phyloP scores from a whole-genome alignment of 1,140 invertebrate species.

The Leptinotarsa defecta region DNA sequence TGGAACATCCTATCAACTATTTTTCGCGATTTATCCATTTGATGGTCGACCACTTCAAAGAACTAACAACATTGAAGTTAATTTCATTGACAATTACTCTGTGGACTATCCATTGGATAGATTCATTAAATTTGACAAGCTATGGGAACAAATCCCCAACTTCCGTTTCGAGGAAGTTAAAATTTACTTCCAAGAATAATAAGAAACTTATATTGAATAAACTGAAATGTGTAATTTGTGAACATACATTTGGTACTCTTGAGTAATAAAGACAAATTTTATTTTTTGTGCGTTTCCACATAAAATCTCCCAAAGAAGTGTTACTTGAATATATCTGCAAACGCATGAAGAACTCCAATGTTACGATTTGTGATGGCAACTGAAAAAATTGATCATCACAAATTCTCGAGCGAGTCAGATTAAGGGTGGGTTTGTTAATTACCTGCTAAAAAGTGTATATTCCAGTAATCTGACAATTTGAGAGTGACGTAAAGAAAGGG shows the following conservation, averaged over 20 bases:
- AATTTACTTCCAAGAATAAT: conserved; percentile 59
- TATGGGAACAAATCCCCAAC: conserved; percentile 61
- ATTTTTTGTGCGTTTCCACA: background rate
- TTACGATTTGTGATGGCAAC: too few species aligned
- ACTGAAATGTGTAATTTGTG: background rate
- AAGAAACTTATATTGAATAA: background rate
- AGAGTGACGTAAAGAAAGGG: too few species aligned
- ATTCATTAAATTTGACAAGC: conserved; percentile 56
- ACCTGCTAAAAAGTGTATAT: too few species aligned
- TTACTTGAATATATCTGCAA: background rate
- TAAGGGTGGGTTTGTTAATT: too few species aligned
- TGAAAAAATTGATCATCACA: too few species aligned
- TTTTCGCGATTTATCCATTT: conserved; percentile 64
- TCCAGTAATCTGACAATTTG: too few species aligned
- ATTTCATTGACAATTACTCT: conserved; percentile 44
- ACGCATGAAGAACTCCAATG: background rate
- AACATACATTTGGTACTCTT: background rate
- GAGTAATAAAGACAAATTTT: background rate
- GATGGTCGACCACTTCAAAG: too few species aligned
- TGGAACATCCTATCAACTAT: conserved; percentile 68
- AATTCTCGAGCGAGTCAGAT: too few species aligned
- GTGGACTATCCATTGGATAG: conserved; percentile 73
- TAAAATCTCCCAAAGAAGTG: background rate
- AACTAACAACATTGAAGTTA: too few species aligned
- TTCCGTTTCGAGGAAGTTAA: conserved; percentile 64